Base-by-base conservation (phyloP, 2,797 vertebrate species). In the Helarctos malayanus region DNA sequence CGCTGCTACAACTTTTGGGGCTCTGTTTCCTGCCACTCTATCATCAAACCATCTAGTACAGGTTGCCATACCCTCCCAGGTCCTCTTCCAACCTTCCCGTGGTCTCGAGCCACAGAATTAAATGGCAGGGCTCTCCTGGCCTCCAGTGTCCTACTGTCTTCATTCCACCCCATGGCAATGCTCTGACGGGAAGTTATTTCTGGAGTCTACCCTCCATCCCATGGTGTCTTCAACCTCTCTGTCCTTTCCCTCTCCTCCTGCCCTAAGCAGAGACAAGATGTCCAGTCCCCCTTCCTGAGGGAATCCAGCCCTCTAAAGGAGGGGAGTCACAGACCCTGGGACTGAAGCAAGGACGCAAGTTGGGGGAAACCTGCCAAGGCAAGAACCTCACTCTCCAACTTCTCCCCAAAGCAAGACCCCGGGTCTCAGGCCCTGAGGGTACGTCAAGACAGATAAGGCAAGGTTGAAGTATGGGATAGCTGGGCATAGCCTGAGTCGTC, bases 151-250 rank as follows among this genome's bases (percentile, higher is more conserved):
- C 85, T 41, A 47, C 14, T 38, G 18, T 23, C 59, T 49, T 82
- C 80, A n/a, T 14, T 2, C 80, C 57, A 79, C 8, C 52, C 93
- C 54, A 52, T 0, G 38, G 71, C 49, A 54, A 79, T 38, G 87
- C 49, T 75, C 84, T 29, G 32, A 52, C 47, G 27, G 61, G 45
- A 96, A 78, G 56, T 78, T 59, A 82, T 84, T 80, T 96, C 93
- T 84, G 82, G 35, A 86, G 71, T 61, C 54, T 75, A 15, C 91
- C 86, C 56, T 78, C 75, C 38, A 71, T 57, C 49, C 87, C 84
- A 49, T 1, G 27, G 49, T 41, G 68, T 71, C 83, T 41, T 86
- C 89, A 86, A 35, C 54, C 78, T 75, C 91, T 86, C 84, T 47
- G 59, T 45, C 57, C 61, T 73, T 52, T 54, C 49, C 54, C 32